Evolutionary conservation across 2,888 invertebrate genomes (phyloP), one percentile per base, ranked within the genome.

Genomic region (Ptilodon capucinus): DNA sequence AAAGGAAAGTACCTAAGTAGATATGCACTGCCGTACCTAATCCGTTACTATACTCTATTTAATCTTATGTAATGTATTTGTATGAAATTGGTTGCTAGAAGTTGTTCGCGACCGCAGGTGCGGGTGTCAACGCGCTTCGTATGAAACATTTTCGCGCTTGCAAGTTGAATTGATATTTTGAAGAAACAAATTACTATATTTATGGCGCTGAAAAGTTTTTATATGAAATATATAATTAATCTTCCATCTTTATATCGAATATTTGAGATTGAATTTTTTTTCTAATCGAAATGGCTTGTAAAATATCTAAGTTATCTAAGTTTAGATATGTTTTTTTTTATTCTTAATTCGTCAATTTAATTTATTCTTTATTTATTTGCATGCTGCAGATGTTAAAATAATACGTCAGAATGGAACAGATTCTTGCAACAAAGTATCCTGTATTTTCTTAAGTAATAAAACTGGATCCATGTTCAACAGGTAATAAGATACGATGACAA

Each of bases 401-500:
- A n/a, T n/a, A n/a, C n/a, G n/a, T n/a, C n/a, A n/a, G 23, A 23
- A 23, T 2, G 23, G 23, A 9, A 6, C 8, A 7, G 9, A 23
- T 8, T 23, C n/a, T 16, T 40, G 42, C 42, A 34, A 51, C 34
- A 34, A 54, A 60, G 54, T 43, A 48, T 21, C 42, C 60, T 65
- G 68, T 46, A 65, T 72, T 70, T 68, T 58, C 60, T 57, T 54
- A 63, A 64, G 61, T 71, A 70, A 71, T 70, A 71, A 72, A 71
- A 76, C 75, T 68, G 71, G 68, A 68, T 65, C 70, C 67, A 44
- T 75, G 75, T 78, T 81, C 80, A 84, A 84, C 82, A 83, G 76
- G 81, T 82, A 79, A 81, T 82, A 81, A 81, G 76, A 78, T 76
- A 78, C 73, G 78, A 79, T 78, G 79, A 81, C 77, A 79, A 77